Base-by-base conservation (phyloP, 37 sponge, comb jelly and placozoan species). In the Axinella damicornis region DNA sequence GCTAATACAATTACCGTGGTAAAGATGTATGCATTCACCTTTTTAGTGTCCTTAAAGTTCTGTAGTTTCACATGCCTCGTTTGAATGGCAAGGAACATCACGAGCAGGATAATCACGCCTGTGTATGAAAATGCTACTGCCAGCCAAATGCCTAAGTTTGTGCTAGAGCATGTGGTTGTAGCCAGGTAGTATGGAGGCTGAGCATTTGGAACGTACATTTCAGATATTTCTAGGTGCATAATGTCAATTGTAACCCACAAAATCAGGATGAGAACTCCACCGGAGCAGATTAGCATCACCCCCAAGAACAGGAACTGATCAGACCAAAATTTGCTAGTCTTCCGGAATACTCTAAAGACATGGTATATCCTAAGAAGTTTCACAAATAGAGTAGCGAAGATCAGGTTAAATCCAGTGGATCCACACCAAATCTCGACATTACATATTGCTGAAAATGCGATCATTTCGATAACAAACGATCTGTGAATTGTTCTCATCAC, bases 41-140 rank as follows among this genome's bases (percentile, higher is more conserved):
- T 69, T 55, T 85, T 85, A 0, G 86, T 85, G 78, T 85, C 86
- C 57, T 69, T 85, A 60, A 85, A 85, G 21, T 67, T 77, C 20
- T 37, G 53, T 22, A 25, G 21, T 40, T 69, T 65, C 37, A 85
- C 57, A 32, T 85, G 65, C 21, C 86, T 38, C n/a, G 86, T 85
- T 41, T 25, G 79, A 17, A 85, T 31, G 19, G 86, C 86, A 69
- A 85, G 76, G 19, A 69, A 16, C 52, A 85, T 4, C 1, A 74
- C 65, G 24, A 33, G 22, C 1, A 37, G 9, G 39, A 77, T 63
- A 20, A 77, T 31, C 25, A 77, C 27, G 1, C 25, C 64, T 33
- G 17, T 22, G 64, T 77, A 77, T 20, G 56, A 78, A 39, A 77
- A 13, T 5, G 39, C 15, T 18, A 72, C 1, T 28, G 16, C 82